Percentiles rank a stretch among this genome's conserved stretches.
Evolutionary conservation across 2,888 invertebrate genomes (phyloP).

Genomic region (Morpho deidamia): DNA sequence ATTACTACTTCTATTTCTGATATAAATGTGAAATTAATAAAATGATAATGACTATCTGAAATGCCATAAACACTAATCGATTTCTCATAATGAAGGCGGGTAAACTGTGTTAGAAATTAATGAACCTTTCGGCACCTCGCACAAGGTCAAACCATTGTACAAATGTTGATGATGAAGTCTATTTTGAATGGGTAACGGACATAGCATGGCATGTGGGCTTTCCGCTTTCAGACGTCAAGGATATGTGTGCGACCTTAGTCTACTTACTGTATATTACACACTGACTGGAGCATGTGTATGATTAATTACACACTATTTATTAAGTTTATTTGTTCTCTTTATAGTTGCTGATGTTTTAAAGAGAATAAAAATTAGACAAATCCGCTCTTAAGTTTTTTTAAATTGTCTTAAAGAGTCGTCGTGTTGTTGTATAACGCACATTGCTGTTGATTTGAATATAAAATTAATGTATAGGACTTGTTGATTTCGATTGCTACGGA

Average conservation of each 20-base stretch:
- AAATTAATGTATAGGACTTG: too few species aligned
- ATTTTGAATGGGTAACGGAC: constrained; percentile 5
- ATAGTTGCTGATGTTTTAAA: too few species aligned
- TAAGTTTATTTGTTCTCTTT: not conserved
- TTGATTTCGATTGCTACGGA: too few species aligned
- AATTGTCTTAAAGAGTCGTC: too few species aligned
- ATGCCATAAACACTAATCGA: not conserved
- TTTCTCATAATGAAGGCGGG: constrained; percentile 1
- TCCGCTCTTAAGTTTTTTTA: too few species aligned
- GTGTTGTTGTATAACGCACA: too few species aligned
- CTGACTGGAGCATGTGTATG: constrained; percentile 1
- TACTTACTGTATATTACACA: constrained; percentile 15
- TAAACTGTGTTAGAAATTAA: not conserved
- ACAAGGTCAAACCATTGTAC: constrained; percentile 15
- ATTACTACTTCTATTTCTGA: too few species aligned
- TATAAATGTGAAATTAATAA: too few species aligned
- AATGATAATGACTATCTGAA: too few species aligned
- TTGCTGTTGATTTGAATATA: too few species aligned
- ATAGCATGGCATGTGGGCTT: constrained; percentile 12
- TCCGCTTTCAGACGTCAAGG: constrained; percentile 20
- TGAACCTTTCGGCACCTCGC: not conserved
- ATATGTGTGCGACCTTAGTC: constrained; percentile 15
- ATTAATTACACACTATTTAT: not conserved
- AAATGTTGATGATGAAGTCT: constrained; percentile 12
- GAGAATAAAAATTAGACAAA: too few species aligned